Evolutionary conservation across 1,140 invertebrate species (phyloP).

Genomic region (Zaprionus kolodkinae): DNA sequence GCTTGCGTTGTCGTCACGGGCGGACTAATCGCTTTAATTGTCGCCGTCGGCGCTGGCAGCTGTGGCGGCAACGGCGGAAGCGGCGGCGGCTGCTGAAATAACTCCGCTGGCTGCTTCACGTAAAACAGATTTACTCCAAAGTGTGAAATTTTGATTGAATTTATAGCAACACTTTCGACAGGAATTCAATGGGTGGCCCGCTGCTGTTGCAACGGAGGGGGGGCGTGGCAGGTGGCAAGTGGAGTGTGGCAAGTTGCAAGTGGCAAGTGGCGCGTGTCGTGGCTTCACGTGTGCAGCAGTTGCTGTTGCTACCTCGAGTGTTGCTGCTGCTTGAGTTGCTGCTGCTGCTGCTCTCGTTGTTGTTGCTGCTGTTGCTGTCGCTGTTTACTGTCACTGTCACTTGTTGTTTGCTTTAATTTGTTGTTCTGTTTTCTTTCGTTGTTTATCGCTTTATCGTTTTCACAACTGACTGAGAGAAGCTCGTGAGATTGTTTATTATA

Average conservation of each 20-base stretch:
- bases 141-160: conserved; percentile 84
- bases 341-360: neutral
- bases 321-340: conserved; percentile 13
- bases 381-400: conserved; percentile 17
- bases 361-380: conserved; percentile 1
- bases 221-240: neutral
- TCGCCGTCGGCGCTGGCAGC: conserved; percentile 75
- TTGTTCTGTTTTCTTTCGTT: neutral
- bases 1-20: conserved; percentile 60
- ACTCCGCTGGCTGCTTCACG: conserved; percentile 84
- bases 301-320: neutral
- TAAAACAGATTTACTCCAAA: conserved; percentile 85
- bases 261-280: neutral
- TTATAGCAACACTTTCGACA: conserved; percentile 82
- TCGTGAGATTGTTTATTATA: conserved; percentile 58
- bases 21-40: conserved; percentile 84
- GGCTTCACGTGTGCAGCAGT: neutral
- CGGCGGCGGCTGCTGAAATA: conserved; percentile 83
- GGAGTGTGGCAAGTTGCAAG: neutral
- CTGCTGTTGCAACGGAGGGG: conserved; percentile 39
- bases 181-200: conserved; percentile 42
- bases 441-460: conserved; percentile 1
- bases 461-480: conserved; percentile 79
- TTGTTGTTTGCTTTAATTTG: conserved; percentile 27
- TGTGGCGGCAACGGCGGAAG: conserved; percentile 69